phyloP scores from a whole-genome alignment of 2,888 invertebrate species.

The Thecocarcelia acutangulata region DNA sequence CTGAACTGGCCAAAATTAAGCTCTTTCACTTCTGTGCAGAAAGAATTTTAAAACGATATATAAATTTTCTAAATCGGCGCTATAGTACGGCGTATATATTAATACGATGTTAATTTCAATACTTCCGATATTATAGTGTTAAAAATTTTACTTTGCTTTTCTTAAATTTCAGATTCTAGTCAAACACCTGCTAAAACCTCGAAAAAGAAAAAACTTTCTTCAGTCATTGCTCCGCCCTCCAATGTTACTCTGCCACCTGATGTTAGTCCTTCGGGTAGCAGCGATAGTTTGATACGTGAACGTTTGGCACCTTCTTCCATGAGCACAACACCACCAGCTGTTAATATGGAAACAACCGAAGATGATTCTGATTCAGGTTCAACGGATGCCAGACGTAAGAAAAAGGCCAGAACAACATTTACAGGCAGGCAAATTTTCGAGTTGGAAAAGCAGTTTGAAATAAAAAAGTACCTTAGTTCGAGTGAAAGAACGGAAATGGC shows the following conservation, averaged over 20 bases:
- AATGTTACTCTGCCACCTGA: constrained; percentile 72
- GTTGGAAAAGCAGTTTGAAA: constrained; percentile 96
- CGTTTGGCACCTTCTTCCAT: constrained; percentile 70
- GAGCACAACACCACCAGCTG: constrained; percentile 69
- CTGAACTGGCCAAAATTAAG: too few relatives aligned
- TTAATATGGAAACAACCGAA: constrained; percentile 80
- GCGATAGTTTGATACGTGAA: constrained; percentile 77
- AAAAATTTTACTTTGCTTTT: background rate
- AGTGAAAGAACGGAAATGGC: constrained; percentile 97
- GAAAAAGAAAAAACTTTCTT: constrained; percentile 78
- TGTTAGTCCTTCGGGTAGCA: constrained; percentile 76
- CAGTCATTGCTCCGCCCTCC: constrained; percentile 37
- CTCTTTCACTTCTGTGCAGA: too few relatives aligned
- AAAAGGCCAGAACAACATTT: constrained; percentile 96
- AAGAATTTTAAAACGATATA: too few relatives aligned
- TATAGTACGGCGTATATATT: too few relatives aligned
- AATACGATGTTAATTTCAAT: too few relatives aligned
- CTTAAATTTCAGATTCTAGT: constrained; percentile 66
- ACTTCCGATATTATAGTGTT: too few relatives aligned
- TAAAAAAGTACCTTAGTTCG: constrained; percentile 97
- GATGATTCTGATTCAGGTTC: constrained; percentile 83
- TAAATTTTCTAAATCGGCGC: too few relatives aligned
- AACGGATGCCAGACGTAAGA: constrained; percentile 84
- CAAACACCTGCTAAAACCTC: constrained; percentile 73
- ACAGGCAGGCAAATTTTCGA: constrained; percentile 98